Percentiles rank a stretch among this genome's conserved stretches.
These are phyloP conservation scores for Halichoeres trimaculatus DNA, from an alignment of 2,113 vertebrate genomes.

Conservation along the genomic window DNA sequence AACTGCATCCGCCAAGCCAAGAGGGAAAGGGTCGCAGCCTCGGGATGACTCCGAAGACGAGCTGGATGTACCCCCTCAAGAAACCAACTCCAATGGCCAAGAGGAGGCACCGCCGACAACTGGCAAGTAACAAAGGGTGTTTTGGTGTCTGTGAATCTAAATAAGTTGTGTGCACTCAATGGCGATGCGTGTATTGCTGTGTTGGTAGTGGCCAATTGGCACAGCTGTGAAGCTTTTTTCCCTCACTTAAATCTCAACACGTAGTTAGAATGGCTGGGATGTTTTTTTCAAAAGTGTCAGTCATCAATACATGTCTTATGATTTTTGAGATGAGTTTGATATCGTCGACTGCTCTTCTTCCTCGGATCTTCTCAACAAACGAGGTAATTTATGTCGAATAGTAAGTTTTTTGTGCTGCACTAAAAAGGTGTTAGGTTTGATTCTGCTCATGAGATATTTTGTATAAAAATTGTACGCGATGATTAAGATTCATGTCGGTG, in stretches of 20 bases:
- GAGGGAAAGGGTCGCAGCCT: conserved; percentile 83
- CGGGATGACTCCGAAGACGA: conserved; percentile 82
- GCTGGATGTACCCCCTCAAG: conserved; percentile 82
- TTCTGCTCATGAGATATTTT: conserved; percentile 42
- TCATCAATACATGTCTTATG: conserved; percentile 64
- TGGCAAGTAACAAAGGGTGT: conserved; percentile 84
- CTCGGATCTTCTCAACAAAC: conserved; percentile 40
- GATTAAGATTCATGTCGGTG: conserved; percentile 1
- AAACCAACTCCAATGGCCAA: conserved; percentile 74
- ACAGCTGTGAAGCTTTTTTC: conserved; percentile 48
- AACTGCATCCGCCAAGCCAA: conserved; percentile 78
- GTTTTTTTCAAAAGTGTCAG: conserved; percentile 51
- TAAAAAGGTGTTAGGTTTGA: conserved; percentile 21
- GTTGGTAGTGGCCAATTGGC: conserved; percentile 61
- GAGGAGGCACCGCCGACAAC: conserved; percentile 78
- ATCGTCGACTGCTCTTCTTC: conserved; percentile 59
- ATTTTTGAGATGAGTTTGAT: conserved; percentile 70
- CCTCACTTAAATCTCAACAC: conserved; percentile 60
- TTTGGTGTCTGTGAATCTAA: conserved; percentile 76
- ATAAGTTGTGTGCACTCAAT: conserved; percentile 75
- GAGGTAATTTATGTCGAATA: conserved; percentile 65
- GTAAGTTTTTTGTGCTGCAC: conserved; percentile 34
- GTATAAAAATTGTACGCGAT: conserved; percentile 12
- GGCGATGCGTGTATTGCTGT: conserved; percentile 66
- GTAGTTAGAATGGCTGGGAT: conserved; percentile 61